Evolutionary conservation across 2,113 vertebrate genomes (phyloP).

Genomic region (Tachysurus vachellii): DNA sequence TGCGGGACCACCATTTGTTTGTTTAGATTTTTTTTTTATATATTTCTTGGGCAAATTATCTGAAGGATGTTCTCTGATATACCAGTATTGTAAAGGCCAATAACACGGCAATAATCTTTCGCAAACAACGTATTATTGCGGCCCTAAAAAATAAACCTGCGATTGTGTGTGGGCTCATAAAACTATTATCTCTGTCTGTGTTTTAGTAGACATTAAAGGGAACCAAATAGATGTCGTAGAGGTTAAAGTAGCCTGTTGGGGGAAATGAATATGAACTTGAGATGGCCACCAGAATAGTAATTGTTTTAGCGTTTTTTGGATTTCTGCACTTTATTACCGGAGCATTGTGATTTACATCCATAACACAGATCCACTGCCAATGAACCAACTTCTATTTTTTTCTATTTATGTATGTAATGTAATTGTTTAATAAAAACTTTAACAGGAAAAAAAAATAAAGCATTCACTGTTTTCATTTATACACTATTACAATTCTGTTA

Average conservation of each 20-base stretch:
- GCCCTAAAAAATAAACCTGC: slow-evolving; percentile 23
- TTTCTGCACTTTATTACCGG: slow-evolving; percentile 73
- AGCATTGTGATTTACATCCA: slow-evolving; percentile 50
- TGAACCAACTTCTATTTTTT: slow-evolving; percentile 51
- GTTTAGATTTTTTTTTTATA: neutral
- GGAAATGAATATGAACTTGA: neutral
- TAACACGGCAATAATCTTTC: neutral
- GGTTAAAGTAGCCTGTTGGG: neutral
- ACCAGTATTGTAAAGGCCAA: neutral
- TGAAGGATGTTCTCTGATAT: neutral
- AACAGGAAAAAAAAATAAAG: slow-evolving; percentile 2
- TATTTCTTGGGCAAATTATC: neutral
- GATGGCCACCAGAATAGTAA: neutral
- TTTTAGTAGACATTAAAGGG: slow-evolving; percentile 44
- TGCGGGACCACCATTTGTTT: neutral
- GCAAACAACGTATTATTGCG: slow-evolving; percentile 2
- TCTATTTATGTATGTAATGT: slow-evolving; percentile 67
- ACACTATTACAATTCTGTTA: neutral
- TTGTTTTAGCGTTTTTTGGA: neutral
- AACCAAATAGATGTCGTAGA: slow-evolving; percentile 53
- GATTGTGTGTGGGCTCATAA: slow-evolving; percentile 16
- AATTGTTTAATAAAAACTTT: slow-evolving; percentile 47
- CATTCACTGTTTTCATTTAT: neutral
- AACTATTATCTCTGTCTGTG: slow-evolving; percentile 47
- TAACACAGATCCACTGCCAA: neutral